A percentile compares a stretch with the other conserved stretches of the same genome.
These are phyloP conservation scores for Halcyon malimbica DNA, from an alignment of 2,113 vertebrate genomes.

Conservation along the genomic window DNA sequence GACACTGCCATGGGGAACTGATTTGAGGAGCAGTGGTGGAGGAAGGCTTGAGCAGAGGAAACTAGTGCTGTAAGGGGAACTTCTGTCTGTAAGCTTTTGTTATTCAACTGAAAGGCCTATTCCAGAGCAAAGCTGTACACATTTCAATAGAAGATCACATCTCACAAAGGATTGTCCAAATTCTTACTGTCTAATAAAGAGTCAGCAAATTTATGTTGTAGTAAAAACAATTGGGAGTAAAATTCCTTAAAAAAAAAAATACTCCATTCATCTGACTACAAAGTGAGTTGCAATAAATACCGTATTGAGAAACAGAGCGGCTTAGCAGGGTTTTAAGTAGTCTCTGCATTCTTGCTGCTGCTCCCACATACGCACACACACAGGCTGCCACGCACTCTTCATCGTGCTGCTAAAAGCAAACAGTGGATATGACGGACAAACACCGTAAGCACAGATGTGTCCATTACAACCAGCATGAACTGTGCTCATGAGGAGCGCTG, in stretches of 20 bases:
- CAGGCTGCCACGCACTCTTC: constrained; percentile 26
- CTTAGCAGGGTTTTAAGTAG: constrained; percentile 66
- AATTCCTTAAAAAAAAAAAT: constrained; percentile 39
- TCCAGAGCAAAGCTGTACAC: not conserved
- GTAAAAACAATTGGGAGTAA: constrained; percentile 67
- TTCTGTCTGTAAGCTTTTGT: not conserved
- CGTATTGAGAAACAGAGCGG: constrained; percentile 39
- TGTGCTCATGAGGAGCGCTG: constrained; percentile 49
- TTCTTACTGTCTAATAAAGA: constrained; percentile 41
- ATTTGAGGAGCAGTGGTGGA: not conserved
- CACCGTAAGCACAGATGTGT: constrained; percentile 71
- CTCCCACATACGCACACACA: constrained; percentile 36
- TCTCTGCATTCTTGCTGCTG: constrained; percentile 28
- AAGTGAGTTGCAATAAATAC: constrained; percentile 69
- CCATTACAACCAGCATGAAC: constrained; percentile 70
- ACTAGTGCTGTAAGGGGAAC: not conserved
- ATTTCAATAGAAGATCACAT: constrained; percentile 46
- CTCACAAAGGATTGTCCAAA: constrained; percentile 33
- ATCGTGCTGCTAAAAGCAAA: constrained; percentile 73
- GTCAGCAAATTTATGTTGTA: constrained; percentile 70
- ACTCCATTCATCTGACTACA: constrained; percentile 70
- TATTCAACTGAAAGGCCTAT: not conserved
- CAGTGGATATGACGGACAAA: constrained; percentile 62
- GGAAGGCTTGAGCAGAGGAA: not conserved
- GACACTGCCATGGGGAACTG: not conserved